A percentile compares a stretch with the other conserved stretches of the same genome.
Conservation (phyloP, 1,140 invertebrate genomes). For the Lucilia cuprina region DNA sequence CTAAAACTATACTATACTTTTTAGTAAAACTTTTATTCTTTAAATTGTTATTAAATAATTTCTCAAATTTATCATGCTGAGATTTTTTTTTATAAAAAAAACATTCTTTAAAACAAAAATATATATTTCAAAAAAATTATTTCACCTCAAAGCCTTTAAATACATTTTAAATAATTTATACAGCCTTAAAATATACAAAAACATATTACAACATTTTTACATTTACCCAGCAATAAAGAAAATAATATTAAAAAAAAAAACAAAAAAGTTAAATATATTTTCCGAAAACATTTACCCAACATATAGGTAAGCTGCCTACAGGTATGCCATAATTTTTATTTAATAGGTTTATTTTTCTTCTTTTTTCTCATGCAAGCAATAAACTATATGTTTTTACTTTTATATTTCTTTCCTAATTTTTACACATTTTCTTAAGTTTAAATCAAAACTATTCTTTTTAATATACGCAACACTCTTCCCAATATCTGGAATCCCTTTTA, state of each 20-base stretch:
- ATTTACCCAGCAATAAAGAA: neutral
- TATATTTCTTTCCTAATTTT: too few species aligned
- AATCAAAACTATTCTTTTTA: neutral
- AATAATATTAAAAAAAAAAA: neutral
- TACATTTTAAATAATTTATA: neutral
- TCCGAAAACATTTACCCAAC: neutral
- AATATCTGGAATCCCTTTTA: neutral
- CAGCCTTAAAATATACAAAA: neutral
- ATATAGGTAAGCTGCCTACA: neutral
- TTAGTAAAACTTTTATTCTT: too few species aligned
- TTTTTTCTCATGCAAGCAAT: neutral
- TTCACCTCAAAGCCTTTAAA: neutral
- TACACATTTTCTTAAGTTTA: too few species aligned
- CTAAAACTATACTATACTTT: too few species aligned
- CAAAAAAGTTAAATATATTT: neutral
- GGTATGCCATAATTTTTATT: neutral
- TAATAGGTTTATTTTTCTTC: neutral
- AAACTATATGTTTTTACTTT: too few species aligned
- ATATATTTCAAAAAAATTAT: neutral
- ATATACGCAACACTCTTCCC: neutral
- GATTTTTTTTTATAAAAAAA: too few species aligned
- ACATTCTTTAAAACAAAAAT: neutral
- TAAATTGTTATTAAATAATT: too few species aligned
- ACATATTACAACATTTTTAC: too few species aligned
- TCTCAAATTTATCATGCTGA: too few species aligned